These are phyloP conservation scores for Aromia moschata DNA, from an alignment of 2,888 invertebrate genomes.

Conservation along the genomic window DNA sequence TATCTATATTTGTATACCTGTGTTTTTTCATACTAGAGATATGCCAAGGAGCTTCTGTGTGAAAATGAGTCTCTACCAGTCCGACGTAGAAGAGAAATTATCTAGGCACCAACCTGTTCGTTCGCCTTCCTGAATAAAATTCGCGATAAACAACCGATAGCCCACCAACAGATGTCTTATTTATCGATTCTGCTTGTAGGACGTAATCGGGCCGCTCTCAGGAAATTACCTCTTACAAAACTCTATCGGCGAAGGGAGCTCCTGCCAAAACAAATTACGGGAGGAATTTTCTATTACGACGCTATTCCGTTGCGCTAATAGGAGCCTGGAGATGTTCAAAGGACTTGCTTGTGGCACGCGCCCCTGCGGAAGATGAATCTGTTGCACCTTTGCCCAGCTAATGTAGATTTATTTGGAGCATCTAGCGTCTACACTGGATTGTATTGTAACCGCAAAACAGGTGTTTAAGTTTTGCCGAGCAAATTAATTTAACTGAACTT, in stretches of 20 bases:
- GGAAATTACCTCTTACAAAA: slow-evolving; percentile 43
- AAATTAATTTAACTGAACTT: too few relatives aligned
- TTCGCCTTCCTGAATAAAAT: not conserved
- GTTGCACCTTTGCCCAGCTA: not conserved
- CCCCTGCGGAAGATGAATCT: slow-evolving; percentile 7
- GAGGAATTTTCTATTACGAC: slow-evolving; percentile 36
- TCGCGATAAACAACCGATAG: not conserved
- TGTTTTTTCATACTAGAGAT: too few relatives aligned
- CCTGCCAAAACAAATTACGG: slow-evolving; percentile 40
- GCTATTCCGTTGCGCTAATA: slow-evolving; percentile 33
- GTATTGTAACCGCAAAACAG: too few relatives aligned
- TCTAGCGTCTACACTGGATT: too few relatives aligned
- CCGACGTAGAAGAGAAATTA: not conserved
- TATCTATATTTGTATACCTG: too few relatives aligned
- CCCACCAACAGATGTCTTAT: slow-evolving; percentile 13
- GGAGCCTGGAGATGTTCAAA: slow-evolving; percentile 12
- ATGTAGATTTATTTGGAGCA: slow-evolving; percentile 16
- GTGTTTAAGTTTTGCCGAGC: too few relatives aligned
- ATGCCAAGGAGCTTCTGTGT: too few relatives aligned
- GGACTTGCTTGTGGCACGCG: not conserved
- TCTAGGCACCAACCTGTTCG: not conserved
- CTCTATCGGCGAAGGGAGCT: slow-evolving; percentile 32
- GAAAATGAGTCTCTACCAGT: too few relatives aligned
- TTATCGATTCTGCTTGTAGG: slow-evolving; percentile 38
- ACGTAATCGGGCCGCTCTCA: slow-evolving; percentile 41